Conservation (phyloP, 2,113 vertebrate species). For the Chloroceryle aenea region DNA sequence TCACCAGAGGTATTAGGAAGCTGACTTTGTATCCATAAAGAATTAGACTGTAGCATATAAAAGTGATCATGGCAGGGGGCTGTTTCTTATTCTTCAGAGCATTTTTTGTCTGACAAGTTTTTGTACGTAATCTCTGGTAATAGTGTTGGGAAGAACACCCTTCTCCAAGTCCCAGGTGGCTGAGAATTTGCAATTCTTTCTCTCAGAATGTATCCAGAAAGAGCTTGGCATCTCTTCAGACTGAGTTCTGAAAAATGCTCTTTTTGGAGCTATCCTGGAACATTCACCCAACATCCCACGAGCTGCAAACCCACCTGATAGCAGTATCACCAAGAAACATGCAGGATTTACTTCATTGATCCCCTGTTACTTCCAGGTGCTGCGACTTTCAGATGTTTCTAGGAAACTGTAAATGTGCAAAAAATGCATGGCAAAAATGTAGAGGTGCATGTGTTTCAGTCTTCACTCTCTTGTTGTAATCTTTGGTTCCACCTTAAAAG, state of each 20-base stretch:
- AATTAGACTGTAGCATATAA: accelerated
- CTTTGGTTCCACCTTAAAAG: background rate
- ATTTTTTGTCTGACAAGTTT: background rate
- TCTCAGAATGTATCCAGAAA: background rate
- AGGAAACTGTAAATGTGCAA: background rate
- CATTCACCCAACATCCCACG: background rate
- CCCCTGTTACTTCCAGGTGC: background rate
- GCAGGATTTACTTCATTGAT: background rate
- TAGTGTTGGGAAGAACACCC: background rate
- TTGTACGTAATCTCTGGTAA: background rate
- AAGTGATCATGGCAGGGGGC: background rate
- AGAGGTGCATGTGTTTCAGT: background rate
- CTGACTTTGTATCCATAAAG: background rate
- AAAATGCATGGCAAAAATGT: background rate
- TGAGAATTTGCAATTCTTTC: background rate
- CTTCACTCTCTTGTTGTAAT: background rate
- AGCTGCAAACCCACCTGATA: background rate
- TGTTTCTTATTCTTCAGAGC: background rate
- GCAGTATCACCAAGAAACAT: background rate
- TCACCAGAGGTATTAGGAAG: background rate
- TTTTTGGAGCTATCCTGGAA: background rate
- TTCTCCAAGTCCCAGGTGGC: background rate
- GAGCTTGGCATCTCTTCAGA: background rate
- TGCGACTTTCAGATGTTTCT: background rate
- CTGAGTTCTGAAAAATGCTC: background rate